Percentiles rank a stretch among this genome's conserved stretches.
Conservation (phyloP, 2,797 vertebrate species). For the Chloroceryle amazona region DNA sequence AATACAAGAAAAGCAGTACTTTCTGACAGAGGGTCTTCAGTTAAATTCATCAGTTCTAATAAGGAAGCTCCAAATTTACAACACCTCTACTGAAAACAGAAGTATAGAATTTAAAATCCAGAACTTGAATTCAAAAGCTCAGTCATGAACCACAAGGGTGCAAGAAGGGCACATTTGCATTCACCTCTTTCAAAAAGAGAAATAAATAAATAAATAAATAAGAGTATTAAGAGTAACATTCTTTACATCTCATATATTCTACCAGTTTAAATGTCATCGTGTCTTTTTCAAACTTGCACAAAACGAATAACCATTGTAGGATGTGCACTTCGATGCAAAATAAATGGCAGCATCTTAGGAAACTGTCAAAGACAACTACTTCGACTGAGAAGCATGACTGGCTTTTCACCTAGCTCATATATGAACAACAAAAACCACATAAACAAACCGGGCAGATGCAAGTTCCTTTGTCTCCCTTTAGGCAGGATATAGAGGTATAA, state of each 20-base stretch:
- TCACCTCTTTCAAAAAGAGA: neutral
- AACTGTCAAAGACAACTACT: neutral
- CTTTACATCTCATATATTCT: neutral
- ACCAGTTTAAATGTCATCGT: neutral
- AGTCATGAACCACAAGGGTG: neutral
- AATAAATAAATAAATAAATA: too few species aligned
- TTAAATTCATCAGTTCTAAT: neutral
- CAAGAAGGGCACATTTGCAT: neutral
- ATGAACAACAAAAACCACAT: neutral
- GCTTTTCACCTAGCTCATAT: neutral
- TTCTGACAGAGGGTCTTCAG: neutral
- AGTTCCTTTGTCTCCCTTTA: neutral
- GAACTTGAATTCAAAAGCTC: neutral
- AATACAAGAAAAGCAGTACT: neutral
- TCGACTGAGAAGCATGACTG: neutral
- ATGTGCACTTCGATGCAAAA: neutral
- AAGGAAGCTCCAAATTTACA: neutral
- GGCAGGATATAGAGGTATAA: neutral
- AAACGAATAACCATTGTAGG: neutral
- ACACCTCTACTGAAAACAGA: neutral
- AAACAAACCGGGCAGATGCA: neutral
- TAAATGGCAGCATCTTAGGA: neutral
- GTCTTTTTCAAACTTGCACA: neutral
- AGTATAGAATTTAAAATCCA: neutral
- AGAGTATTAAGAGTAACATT: neutral